phyloP scores from a whole-genome alignment of 2,113 vertebrate genomes.

The Hippocampus guttulatus region DNA sequence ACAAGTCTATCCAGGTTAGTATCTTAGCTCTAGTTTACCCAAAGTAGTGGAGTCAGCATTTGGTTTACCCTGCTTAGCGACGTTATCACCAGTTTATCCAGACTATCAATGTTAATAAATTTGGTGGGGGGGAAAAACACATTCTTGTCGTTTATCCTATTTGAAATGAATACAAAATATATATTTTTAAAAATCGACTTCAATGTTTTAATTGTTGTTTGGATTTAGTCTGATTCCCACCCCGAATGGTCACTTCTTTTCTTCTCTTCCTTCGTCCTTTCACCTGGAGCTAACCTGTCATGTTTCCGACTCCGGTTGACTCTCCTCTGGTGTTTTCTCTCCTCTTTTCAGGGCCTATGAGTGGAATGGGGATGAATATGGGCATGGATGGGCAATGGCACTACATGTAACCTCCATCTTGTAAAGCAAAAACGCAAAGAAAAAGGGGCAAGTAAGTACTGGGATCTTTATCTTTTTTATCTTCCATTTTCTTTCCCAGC shows the following conservation, averaged over 20 bases:
- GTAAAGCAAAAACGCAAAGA: constrained; percentile 90
- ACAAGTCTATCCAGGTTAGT: background rate
- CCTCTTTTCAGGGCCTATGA: constrained; percentile 96
- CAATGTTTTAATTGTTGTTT: no score
- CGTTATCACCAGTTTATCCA: no score
- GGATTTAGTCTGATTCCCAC: background rate
- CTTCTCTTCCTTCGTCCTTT: constrained; percentile 41
- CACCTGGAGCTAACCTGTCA: constrained; percentile 39
- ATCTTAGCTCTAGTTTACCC: no score
- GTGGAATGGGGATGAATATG: constrained; percentile 99
- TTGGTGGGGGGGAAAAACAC: no score
- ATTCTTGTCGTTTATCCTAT: no score
- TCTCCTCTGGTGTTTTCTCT: constrained; percentile 84
- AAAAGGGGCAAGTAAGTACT: constrained; percentile 99
- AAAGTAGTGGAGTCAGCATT: no score
- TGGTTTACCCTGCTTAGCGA: no score
- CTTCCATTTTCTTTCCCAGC: constrained; percentile 33
- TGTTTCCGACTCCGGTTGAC: constrained; percentile 78
- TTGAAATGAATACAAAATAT: no score
- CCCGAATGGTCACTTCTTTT: constrained; percentile 39
- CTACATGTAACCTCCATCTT: constrained; percentile 99
- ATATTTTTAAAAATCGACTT: no score
- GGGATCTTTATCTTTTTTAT: constrained; percentile 58
- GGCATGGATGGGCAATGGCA: constrained; percentile 99
- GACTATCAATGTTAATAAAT: no score